Evolutionary conservation across 2,113 vertebrate genomes (phyloP).

Genomic region (Nothocercus nigrocapillus): DNA sequence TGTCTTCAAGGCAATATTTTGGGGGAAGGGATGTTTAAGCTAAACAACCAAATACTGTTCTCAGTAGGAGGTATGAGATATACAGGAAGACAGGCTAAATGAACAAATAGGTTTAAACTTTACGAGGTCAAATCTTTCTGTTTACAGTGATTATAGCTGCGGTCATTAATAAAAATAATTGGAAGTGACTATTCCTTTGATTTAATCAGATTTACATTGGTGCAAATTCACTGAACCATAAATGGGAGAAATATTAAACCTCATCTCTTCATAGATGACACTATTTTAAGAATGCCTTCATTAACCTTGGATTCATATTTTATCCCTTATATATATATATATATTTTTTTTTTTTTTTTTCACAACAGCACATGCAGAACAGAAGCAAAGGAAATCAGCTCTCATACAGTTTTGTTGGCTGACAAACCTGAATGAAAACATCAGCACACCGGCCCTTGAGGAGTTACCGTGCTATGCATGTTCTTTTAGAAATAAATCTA

Average conservation of each 20-base stretch:
- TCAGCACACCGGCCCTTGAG: background rate
- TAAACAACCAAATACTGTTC: background rate
- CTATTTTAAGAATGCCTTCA: slow-evolving; percentile 12
- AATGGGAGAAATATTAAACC: slow-evolving; percentile 41
- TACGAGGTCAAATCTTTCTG: background rate
- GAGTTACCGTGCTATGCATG: background rate
- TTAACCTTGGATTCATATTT: background rate
- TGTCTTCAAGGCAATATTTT: background rate
- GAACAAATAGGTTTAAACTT: slow-evolving; percentile 34
- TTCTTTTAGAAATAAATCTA: background rate
- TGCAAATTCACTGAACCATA: slow-evolving; percentile 7
- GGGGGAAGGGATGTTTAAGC: background rate
- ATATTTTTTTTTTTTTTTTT: background rate
- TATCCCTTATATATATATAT: background rate
- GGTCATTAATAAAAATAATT: slow-evolving; percentile 62
- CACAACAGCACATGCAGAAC: background rate
- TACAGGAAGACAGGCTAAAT: slow-evolving; percentile 18
- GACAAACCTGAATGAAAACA: background rate
- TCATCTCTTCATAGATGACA: background rate
- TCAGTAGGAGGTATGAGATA: background rate
- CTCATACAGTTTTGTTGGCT: background rate
- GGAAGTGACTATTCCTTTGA: background rate
- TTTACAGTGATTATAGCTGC: slow-evolving; percentile 24
- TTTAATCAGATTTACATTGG: slow-evolving; percentile 40
- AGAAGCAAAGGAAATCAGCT: background rate